These are phyloP conservation scores for Stramonita haemastoma DNA, from an alignment of 2,888 invertebrate genomes.

Conservation along the genomic window DNA sequence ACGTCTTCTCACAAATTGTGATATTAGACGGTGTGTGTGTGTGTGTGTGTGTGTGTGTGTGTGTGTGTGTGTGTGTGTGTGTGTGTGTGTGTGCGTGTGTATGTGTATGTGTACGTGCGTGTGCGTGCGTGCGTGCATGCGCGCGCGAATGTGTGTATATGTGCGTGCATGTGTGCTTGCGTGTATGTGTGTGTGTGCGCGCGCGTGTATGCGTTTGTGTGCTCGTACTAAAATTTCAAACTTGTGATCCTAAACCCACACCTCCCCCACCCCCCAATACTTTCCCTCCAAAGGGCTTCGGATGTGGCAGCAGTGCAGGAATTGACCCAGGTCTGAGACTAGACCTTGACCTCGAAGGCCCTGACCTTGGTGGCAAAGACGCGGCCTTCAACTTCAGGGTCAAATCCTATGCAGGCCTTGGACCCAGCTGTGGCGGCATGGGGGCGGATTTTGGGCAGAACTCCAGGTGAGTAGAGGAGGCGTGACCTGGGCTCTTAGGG, in stretches of 20 bases:
- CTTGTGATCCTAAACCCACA: not conserved
- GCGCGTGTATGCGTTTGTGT: not conserved
- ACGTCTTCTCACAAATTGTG: too few relatives aligned
- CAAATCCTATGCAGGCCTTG: constrained; percentile 30
- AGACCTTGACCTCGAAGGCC: constrained; percentile 29
- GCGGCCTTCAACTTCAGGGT: constrained; percentile 31
- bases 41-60: too few relatives aligned
- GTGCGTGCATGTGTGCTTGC: too few relatives aligned
- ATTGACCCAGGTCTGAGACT: not conserved
- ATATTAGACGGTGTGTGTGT: too few relatives aligned
- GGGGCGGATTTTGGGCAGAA: constrained; percentile 24
- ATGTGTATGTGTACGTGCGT: too few relatives aligned
- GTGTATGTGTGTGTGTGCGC: not conserved
- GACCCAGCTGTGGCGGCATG: constrained; percentile 31
- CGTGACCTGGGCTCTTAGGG: too few relatives aligned
- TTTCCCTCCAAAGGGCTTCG: constrained; percentile 22
- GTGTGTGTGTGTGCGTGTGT: too few relatives aligned
- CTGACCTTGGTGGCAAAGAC: constrained; percentile 8
- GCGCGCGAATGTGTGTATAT: too few relatives aligned
- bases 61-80: too few relatives aligned
- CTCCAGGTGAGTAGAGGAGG: not conserved
- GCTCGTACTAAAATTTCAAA: not conserved
- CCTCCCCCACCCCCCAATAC: too few relatives aligned
- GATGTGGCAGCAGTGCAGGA: constrained; percentile 7
- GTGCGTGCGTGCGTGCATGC: too few relatives aligned